phyloP scores from a whole-genome alignment of 2,113 vertebrate genomes.

The Syngnathus scovelli region DNA sequence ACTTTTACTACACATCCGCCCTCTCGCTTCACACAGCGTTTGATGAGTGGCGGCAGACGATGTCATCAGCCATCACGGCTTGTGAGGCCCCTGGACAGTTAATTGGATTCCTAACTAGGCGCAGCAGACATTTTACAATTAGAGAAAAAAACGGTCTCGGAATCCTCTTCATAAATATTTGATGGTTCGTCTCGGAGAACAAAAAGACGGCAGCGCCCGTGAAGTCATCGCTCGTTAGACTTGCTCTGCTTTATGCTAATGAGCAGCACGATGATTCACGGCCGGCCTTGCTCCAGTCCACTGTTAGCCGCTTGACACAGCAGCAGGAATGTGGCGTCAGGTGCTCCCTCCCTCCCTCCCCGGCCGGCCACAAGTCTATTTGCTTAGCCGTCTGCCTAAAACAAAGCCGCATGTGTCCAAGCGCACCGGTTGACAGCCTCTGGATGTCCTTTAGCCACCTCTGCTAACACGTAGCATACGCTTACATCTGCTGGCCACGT shows the following conservation, averaged over 20 bases:
- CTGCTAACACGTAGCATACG: not conserved
- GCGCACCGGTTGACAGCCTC: too few relatives aligned
- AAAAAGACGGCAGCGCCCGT: slow-evolving; percentile 33
- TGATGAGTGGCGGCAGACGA: slow-evolving; percentile 44
- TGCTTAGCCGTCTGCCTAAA: slow-evolving; percentile 16
- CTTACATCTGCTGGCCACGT: slow-evolving; percentile 53
- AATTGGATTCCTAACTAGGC: slow-evolving; percentile 53
- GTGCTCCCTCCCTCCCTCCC: slow-evolving; percentile 26
- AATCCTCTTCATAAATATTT: slow-evolving; percentile 53
- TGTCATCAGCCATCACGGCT: slow-evolving; percentile 42
- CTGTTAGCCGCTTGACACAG: slow-evolving; percentile 15
- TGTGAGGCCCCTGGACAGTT: slow-evolving; percentile 26
- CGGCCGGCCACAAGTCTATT: slow-evolving; percentile 37
- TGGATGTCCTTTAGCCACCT: not conserved
- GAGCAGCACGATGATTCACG: not conserved
- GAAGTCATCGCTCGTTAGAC: slow-evolving; percentile 38
- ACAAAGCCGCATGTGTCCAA: slow-evolving; percentile 36
- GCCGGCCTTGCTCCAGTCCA: not conserved
- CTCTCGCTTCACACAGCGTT: slow-evolving; percentile 33
- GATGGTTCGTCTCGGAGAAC: slow-evolving; percentile 31
- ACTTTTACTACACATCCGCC: slow-evolving; percentile 33
- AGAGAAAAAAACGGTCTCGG: slow-evolving; percentile 12
- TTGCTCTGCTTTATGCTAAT: not conserved
- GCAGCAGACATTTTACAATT: slow-evolving; percentile 43
- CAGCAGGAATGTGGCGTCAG: slow-evolving; percentile 29